phyloP scores from a whole-genome alignment of 2,797 vertebrate genomes.

The Typhlichthys eigenmanni region DNA sequence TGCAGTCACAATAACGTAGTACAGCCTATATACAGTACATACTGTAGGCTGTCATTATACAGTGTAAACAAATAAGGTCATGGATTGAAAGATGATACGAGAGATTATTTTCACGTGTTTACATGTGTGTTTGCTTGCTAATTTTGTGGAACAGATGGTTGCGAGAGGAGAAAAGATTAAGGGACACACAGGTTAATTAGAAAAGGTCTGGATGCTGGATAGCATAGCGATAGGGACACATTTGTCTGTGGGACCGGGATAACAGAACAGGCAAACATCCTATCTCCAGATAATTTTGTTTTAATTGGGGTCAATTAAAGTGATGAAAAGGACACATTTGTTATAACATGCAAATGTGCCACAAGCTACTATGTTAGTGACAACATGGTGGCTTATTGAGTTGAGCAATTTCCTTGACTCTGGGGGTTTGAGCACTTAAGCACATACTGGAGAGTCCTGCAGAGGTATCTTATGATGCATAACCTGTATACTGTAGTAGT shows the following conservation, averaged over 20 bases:
- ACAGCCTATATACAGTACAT: no score
- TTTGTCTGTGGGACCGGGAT: constrained; percentile 83
- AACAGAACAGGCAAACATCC: constrained; percentile 84
- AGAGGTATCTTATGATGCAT: no score
- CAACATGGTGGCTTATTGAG: no score
- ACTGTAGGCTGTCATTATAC: not conserved
- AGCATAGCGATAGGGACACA: constrained; percentile 80
- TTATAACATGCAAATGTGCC: constrained; percentile 25
- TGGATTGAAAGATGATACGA: constrained; percentile 26
- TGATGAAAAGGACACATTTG: constrained; percentile 68
- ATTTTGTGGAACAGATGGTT: constrained; percentile 72
- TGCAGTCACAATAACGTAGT: no score
- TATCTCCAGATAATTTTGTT: constrained; percentile 77
- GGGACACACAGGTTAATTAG: constrained; percentile 74
- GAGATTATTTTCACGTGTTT: constrained; percentile 20
- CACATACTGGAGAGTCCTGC: no score
- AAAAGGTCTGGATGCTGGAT: constrained; percentile 79
- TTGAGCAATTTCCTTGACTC: no score
- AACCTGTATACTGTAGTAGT: no score
- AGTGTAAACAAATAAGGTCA: constrained; percentile 12
- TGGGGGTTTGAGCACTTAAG: no score
- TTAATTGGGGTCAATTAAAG: constrained; percentile 90
- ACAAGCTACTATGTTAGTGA: constrained; percentile 10
- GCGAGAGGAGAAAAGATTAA: constrained; percentile 51
- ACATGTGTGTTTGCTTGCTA: constrained; percentile 41